Percentiles rank a stretch among this genome's conserved stretches.
phyloP scores from a whole-genome alignment of 30 jellyfish, hydroid and myxozoan genomes.

The Turritopsis rubra region DNA sequence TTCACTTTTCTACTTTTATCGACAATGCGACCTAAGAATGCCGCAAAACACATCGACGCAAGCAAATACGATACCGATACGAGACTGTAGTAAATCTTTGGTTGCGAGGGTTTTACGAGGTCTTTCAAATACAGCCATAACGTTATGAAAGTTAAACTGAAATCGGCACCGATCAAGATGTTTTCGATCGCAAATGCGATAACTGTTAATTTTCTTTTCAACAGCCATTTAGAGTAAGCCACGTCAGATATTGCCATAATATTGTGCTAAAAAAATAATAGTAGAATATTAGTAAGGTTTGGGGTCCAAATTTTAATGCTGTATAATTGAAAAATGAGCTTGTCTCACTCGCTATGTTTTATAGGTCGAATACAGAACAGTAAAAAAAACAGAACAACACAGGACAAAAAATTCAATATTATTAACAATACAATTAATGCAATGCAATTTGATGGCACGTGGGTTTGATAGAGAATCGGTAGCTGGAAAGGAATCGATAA shows the following conservation, averaged over 20 bases:
- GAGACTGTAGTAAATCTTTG: neutral
- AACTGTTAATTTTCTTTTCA: neutral
- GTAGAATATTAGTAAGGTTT: too few species aligned
- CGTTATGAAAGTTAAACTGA: neutral
- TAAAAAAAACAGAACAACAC: too few species aligned
- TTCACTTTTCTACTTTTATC: neutral
- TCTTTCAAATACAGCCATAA: constrained; percentile 9
- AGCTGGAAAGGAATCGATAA: too few species aligned
- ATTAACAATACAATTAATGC: too few species aligned
- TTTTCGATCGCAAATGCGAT: neutral
- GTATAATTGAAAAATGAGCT: too few species aligned
- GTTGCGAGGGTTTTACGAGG: neutral
- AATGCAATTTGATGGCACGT: too few species aligned
- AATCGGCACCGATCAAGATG: neutral
- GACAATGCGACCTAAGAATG: neutral
- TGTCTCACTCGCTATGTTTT: too few species aligned
- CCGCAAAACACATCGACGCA: neutral
- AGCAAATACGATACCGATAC: neutral
- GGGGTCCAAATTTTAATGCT: too few species aligned
- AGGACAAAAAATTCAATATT: too few species aligned
- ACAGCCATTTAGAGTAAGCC: neutral
- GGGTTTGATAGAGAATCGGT: too few species aligned
- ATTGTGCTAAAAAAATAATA: neutral
- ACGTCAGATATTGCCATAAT: neutral
- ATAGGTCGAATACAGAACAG: too few species aligned